A percentile compares a stretch with the other conserved stretches of the same genome.
These are phyloP conservation scores for Sitta europaea DNA, from an alignment of 2,113 vertebrate species.

Conservation along the genomic window DNA sequence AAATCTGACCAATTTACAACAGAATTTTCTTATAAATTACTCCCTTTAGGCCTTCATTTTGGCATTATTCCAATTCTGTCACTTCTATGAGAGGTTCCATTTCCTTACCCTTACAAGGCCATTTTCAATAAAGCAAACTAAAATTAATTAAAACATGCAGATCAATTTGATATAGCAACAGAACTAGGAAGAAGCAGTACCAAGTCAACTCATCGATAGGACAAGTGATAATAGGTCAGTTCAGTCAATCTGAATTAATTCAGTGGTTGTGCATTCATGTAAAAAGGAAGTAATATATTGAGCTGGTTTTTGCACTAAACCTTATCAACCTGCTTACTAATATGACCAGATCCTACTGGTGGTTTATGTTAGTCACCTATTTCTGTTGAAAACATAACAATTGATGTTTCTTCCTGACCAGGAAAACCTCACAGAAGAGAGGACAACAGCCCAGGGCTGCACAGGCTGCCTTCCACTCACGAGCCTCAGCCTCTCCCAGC, in stretches of 20 bases:
- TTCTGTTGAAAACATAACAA: background rate
- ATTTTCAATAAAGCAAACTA: background rate
- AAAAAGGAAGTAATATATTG: background rate
- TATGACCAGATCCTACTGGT: background rate
- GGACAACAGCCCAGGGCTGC: background rate
- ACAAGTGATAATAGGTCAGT: background rate
- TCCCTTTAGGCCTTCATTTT: background rate
- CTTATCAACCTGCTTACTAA: background rate
- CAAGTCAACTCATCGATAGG: background rate
- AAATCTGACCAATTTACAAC: background rate
- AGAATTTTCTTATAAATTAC: background rate
- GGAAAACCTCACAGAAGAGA: background rate
- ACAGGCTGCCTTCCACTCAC: background rate
- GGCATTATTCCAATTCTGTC: background rate
- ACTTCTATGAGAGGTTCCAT: background rate
- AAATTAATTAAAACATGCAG: background rate
- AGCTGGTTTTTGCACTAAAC: background rate
- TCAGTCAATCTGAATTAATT: background rate
- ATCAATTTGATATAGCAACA: background rate
- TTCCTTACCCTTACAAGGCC: background rate
- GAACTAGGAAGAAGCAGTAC: background rate
- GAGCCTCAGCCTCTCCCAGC: background rate
- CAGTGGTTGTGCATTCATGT: background rate
- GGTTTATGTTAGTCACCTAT: background rate
- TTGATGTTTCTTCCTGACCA: background rate